Percentiles rank a stretch among this genome's conserved stretches.
Conservation (phyloP, 2,797 vertebrate genomes). For the Etheostoma nigrum region DNA sequence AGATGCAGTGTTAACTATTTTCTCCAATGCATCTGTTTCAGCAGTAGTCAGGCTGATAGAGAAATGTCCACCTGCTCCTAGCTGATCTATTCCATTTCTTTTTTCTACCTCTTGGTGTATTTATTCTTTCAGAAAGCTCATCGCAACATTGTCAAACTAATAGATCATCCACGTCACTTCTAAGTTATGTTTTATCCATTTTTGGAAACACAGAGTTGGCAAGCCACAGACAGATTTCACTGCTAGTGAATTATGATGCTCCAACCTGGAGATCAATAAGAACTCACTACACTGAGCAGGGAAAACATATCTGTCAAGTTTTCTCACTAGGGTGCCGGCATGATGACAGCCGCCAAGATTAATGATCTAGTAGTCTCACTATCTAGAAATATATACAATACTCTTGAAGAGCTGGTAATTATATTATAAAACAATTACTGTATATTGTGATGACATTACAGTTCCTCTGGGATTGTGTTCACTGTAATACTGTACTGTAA, state of each 20-base stretch:
- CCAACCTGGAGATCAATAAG: constrained; percentile 35
- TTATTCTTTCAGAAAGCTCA: neutral
- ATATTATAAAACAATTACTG: constrained; percentile 1
- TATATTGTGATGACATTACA: neutral
- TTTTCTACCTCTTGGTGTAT: neutral
- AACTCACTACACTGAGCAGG: neutral
- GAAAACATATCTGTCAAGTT: constrained; percentile 9
- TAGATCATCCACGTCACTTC: constrained; percentile 8
- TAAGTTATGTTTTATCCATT: constrained; percentile 6
- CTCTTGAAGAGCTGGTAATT: constrained; percentile 7
- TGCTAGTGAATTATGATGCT: constrained; percentile 30
- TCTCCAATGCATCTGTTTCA: constrained; percentile 9
- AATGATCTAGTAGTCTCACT: neutral
- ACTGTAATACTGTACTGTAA: neutral
- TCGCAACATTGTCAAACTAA: neutral
- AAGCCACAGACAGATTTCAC: constrained; percentile 19
- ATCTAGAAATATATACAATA: constrained; percentile 9
- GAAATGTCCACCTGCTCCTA: neutral
- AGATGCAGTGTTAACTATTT: constrained; percentile 6
- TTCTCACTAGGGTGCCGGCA: constrained; percentile 1
- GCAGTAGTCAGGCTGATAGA: neutral
- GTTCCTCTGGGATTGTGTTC: neutral
- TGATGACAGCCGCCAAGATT: constrained; percentile 2
- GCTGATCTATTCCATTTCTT: neutral
- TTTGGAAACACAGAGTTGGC: neutral